phyloP scores from a whole-genome alignment of 1,140 invertebrate genomes.

The Aporrectodea caliginosa region DNA sequence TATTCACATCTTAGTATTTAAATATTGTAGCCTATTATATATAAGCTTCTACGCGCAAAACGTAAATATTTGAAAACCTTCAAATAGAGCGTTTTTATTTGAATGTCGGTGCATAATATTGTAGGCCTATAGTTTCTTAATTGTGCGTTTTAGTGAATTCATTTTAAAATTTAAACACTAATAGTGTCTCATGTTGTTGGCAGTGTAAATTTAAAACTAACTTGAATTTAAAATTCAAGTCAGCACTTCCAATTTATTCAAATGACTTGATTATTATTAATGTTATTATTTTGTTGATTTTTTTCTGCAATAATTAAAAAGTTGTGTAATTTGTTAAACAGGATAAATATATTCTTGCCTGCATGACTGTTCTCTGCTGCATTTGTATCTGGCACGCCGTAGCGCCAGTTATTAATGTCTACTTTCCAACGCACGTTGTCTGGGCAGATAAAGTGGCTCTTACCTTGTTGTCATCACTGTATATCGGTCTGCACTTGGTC shows the following conservation, averaged over 20 bases:
- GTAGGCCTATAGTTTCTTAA: no score
- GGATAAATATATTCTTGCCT: slow-evolving; percentile 53
- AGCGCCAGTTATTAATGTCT: slow-evolving; percentile 26
- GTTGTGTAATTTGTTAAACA: slow-evolving; percentile 27
- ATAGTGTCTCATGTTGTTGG: neutral
- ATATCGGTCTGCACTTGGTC: neutral
- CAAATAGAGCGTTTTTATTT: no score
- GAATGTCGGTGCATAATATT: no score
- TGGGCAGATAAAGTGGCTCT: neutral
- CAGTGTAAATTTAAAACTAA: no score
- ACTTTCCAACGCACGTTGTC: neutral
- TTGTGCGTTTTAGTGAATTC: neutral
- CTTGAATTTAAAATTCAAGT: no score
- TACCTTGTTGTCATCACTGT: neutral
- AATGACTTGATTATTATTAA: neutral
- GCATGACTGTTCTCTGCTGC: slow-evolving; percentile 48
- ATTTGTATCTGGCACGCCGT: slow-evolving; percentile 53
- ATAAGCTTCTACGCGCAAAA: no score
- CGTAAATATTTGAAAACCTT: no score
- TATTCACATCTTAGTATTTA: no score
- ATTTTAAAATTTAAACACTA: neutral
- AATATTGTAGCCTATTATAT: no score
- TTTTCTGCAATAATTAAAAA: neutral
- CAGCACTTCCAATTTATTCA: no score
- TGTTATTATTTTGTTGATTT: neutral